Evolutionary conservation across 2,888 invertebrate genomes (phyloP), one percentile per base, ranked within the genome.

Genomic region (Mystacides longicornis): DNA sequence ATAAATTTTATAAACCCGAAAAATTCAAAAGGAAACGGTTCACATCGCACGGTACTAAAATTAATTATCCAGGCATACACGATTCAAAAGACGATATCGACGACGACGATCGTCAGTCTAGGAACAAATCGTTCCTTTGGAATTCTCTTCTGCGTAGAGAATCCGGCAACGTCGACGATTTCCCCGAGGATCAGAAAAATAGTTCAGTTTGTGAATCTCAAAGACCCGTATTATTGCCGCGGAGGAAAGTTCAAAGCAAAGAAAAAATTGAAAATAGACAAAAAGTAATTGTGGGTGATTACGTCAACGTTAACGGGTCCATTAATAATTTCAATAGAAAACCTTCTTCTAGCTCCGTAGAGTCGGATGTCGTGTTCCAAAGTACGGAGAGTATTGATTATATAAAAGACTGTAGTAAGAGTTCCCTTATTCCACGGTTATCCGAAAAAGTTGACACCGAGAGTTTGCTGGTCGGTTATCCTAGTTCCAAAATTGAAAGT

Each of bases 1-100:
- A 74, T 63, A 65, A 65, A 59, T 75, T 75, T 64, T 74, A 74
- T 63, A 69, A 66, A 57, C 70, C 71, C 2, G 65, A 66, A 57
- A 64, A 66, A 7, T 62, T 60, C 33, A 68, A 68, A 55, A 65
- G 71, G 27, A 67, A 72, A 54, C 64, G 65, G 48, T 70, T 68
- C 50, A 71, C 71, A 2, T 65, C 69, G n/a, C 65, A 65, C 3
- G 74, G 74, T 16, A 71, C 71, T 31, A 62, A 65, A 57, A 71
- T 73, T 59, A 67, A 67, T 59, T 68, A 69, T 63, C 68, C 68
- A 0, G 62, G 63, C 27, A 56, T 56, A 33, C 54, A 58, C 2
- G 49, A 58, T 23, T 52, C 43, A 20, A n/a, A 21, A 4, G 52
- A 52, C 14, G 50, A 51, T 37, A 18, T 3, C 4, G 19, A 23